These are phyloP conservation scores for Trachymyrmex septentrionalis DNA, from an alignment of 1,140 invertebrate species.

Conservation along the genomic window DNA sequence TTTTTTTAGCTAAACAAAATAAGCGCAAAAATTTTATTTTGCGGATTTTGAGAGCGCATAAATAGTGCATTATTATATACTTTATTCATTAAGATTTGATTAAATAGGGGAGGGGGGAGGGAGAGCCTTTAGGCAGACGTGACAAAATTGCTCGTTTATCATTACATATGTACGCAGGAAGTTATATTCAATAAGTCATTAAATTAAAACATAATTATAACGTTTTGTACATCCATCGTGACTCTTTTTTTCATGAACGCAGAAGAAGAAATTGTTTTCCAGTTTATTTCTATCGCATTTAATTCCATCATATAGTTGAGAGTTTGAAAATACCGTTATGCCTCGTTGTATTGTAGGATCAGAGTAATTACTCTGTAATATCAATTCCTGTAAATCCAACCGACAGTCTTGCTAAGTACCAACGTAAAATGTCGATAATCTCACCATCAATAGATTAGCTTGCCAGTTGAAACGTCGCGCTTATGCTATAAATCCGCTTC, in stretches of 20 bases:
- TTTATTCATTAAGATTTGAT: too few species aligned
- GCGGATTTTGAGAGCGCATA: too few species aligned
- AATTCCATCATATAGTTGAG: background rate
- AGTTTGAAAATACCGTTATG: conserved; percentile 6
- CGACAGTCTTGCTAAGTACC: conserved; percentile 41
- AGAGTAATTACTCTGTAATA: conserved; percentile 54
- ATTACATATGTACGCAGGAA: background rate
- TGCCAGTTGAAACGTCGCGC: conserved; percentile 49
- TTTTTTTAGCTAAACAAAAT: too few species aligned
- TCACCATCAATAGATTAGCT: conserved; percentile 60
- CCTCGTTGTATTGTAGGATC: background rate
- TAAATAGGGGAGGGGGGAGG: too few species aligned
- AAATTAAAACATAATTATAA: background rate
- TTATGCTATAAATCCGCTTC: conserved; percentile 57
- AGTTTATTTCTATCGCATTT: background rate
- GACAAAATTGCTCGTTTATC: background rate
- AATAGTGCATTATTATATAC: too few species aligned
- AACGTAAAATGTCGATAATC: conserved; percentile 61
- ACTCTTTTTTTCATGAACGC: background rate
- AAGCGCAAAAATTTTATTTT: too few species aligned
- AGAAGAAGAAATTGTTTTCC: background rate
- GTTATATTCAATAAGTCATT: background rate
- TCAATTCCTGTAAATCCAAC: conserved; percentile 46
- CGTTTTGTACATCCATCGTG: background rate
- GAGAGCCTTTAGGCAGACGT: too few species aligned